Evolutionary conservation across 1,140 invertebrate species (phyloP), one percentile per base, ranked within the genome.

Genomic region (Meloidogyne hapla): DNA sequence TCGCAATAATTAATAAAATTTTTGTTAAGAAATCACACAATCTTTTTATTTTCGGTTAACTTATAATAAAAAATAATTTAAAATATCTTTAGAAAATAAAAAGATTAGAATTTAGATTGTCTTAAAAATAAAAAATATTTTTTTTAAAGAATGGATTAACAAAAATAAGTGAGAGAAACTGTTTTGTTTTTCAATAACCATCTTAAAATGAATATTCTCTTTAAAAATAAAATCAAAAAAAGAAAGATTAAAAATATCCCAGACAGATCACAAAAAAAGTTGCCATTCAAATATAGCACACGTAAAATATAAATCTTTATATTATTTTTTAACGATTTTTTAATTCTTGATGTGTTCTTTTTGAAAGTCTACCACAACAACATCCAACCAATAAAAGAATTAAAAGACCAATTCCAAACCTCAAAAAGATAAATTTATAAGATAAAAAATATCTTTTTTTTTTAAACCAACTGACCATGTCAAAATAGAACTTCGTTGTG

Each of bases 361-460:
- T 87, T 21, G 80, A 76, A n/a, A 75, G 64, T 26, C 84, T 40
- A 40, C 84, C 84, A 75, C 80, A 87, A 75, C 83, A 87, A 75
- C 84, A 86, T 42, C 84, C 84, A 25, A 87, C 26, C 13, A 86
- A 63, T 18, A 86, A 69, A 48, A 86, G 40, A 61, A 86, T 66
- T 1, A 86, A 66, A 23, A 86, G 73, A 2, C 81, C 28, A n/a
- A 71, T 69, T 23, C 82, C 85, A 33, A 84, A n/a, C 48, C 48
- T 56, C 0, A 15, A 56, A 56, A 33, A 33, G 9, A 33, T 33
- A 33, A 33, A 33, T 8, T 33, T n/a, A n/a, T n/a, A n/a, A n/a
- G n/a, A 4, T 38, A 38, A 38, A 38, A 38, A 42, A 9, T 42
- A 42, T 42, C 33, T 10, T 42, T 42, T 42, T 42, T 42, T 42